Percentiles rank a stretch among this genome's conserved stretches.
phyloP scores from a whole-genome alignment of 1,140 invertebrate species.

The Camponotus pennsylvanicus region DNA sequence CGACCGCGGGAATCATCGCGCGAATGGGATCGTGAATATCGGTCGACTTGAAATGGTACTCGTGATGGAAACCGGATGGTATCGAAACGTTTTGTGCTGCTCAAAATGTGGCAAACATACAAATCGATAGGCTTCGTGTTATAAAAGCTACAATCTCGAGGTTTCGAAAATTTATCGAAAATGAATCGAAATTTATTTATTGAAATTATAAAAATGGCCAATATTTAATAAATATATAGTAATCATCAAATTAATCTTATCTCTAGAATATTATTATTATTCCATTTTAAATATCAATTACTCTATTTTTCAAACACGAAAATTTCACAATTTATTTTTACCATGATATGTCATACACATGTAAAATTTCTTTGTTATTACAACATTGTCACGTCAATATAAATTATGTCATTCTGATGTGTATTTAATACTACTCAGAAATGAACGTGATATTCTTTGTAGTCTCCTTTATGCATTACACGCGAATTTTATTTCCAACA shows the following conservation, averaged over 20 bases:
- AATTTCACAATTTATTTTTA: neutral
- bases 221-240: too few species aligned
- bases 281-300: neutral
- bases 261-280: neutral
- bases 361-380: too few species aligned
- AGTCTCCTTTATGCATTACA: neutral
- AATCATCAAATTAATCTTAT: neutral
- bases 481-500: slow-evolving; percentile 20
- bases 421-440: neutral
- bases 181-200: too few species aligned
- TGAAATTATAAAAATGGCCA: neutral
- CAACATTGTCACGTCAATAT: too few species aligned
- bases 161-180: neutral
- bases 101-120: neutral
- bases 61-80: neutral
- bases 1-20: slow-evolving; percentile 19
- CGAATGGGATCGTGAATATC: slow-evolving; percentile 4
- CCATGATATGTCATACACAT: too few species aligned
- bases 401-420: too few species aligned
- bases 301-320: neutral
- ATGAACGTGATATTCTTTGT: neutral
- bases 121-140: neutral
- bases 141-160: neutral
- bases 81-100: neutral
- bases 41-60: neutral